Evolutionary conservation across 2,113 vertebrate species (phyloP), one percentile per base, ranked within the genome.

Genomic region (Balaeniceps rex): DNA sequence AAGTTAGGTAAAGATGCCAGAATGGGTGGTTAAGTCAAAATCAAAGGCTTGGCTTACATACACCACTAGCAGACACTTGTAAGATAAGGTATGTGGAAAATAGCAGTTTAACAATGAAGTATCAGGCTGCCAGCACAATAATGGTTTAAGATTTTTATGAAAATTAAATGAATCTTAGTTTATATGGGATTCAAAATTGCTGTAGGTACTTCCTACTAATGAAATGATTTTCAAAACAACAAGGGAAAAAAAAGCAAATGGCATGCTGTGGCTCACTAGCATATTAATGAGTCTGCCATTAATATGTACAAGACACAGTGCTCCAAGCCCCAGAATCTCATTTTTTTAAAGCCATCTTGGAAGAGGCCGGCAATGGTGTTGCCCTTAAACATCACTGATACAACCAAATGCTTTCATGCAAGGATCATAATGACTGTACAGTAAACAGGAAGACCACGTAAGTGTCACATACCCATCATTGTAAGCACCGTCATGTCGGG

Each of bases 401-500:
- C 74, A 86, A 94, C 94, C 94, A 96, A 91, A 98, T 77, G 88
- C 90, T 95, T 82, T 92, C 98, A 98, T 98, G 98, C 98, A 98
- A 95, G 96, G 97, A 96, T 95, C 96, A 94, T 88, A 96, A 97
- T 82, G 96, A 94, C 55, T 90, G 94, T 65, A 98, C 94, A 97
- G 81, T 86, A 94, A 97, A 98, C 84, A 98, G 95, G 94, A 98
- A 97, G 97, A 98, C 97, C 97, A 96, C 97, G 21, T 97, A 97
- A 96, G 95, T 95, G 96, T 98, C 98, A 99, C 99, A 98, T 99
- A 99, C 99, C 99, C 99, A 98, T 99, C 99, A 98, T 97, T 97
- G 99, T 98, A 99, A 97, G 99, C 98, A 98, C 98, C 99, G 94
- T 99, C 99, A 93, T 98, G 99, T 98, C 98, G 98, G 97, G 99